Conservation (phyloP, 2,797 vertebrate species). For the Pteronotus mesoamericanus region DNA sequence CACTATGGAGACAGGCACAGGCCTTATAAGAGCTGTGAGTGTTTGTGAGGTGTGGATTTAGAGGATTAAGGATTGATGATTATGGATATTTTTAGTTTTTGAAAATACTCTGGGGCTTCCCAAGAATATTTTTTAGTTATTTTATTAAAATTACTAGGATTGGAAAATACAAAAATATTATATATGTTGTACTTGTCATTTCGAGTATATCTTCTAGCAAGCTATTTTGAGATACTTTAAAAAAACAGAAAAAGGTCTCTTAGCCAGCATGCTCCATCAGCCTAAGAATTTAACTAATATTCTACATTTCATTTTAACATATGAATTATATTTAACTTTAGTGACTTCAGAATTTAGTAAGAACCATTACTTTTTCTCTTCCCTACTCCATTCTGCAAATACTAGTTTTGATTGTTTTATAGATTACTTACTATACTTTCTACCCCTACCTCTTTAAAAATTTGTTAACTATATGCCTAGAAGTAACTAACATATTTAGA, state of each 20-base stretch:
- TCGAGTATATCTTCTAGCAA: background rate
- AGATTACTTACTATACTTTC: background rate
- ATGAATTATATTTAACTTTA: background rate
- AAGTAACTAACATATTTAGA: background rate
- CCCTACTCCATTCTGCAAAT: background rate
- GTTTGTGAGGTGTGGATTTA: background rate
- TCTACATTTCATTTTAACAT: background rate
- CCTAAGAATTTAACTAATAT: background rate
- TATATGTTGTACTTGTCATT: background rate
- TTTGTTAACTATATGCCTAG: background rate
- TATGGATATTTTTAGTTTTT: background rate
- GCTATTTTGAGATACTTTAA: background rate
- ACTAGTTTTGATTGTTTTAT: background rate
- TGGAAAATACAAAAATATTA: background rate
- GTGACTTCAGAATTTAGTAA: background rate
- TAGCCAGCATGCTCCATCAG: background rate
- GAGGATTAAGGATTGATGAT: background rate
- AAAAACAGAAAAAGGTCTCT: background rate
- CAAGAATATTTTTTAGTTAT: background rate
- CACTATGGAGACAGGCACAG: conserved; percentile 99
- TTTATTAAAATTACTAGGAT: background rate
- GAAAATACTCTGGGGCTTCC: background rate
- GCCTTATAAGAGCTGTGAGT: conserved; percentile 95
- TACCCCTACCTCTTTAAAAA: background rate
- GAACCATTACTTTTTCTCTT: background rate